Base-by-base conservation (phyloP, 2,888 invertebrate genomes). In the Xylophagus ater region DNA sequence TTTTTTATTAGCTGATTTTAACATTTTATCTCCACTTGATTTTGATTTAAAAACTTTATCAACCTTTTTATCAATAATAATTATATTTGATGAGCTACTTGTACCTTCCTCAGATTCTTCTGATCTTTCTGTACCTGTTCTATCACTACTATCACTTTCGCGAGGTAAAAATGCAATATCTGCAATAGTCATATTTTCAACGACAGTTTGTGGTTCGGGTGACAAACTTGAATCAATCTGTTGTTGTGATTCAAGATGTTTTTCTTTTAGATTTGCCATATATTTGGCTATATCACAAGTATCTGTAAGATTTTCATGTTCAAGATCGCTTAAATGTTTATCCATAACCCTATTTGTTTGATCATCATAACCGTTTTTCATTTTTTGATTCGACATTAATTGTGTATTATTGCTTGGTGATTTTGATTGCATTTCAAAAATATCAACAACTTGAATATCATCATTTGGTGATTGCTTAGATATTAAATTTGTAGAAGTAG, bases 21-120 rank as follows among this genome's bases (percentile, higher is more conserved):
- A 34, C 12, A 34, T 43, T 18, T 44, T 44, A 28, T 53, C 50
- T 29, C 48, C 50, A 18, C 47, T 49, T 0, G 59, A 53, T 42
- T 62, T 63, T 3, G 63, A 57, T 44, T 63, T 65, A 40, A 65
- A 65, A 2, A 64, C 49, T 43, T 65, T 65, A 44, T 65, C 64
- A 9, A 65, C 64, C 44, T 64, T 64, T 45, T 60, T 62, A 40
- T 65, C 65, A 18, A 65, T 64, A 10, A 62, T 49, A 8, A 63
- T 53, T n/a, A 56, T 52, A 33, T 54, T 54, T 3, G 31, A 20
- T 8, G 25, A 20, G 13, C 32, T 32, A 26, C 26, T 42, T n/a
- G 46, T 29, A 4, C 23, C 33, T 4, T 44, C 37, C 1, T 49
- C 46, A 13, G 53, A 55, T 15, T 57, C 56, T 39, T 61, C 60